Base-by-base conservation (phyloP, 35 echinoderm and acorn worm genomes). In the Holothuria glaberrima region DNA sequence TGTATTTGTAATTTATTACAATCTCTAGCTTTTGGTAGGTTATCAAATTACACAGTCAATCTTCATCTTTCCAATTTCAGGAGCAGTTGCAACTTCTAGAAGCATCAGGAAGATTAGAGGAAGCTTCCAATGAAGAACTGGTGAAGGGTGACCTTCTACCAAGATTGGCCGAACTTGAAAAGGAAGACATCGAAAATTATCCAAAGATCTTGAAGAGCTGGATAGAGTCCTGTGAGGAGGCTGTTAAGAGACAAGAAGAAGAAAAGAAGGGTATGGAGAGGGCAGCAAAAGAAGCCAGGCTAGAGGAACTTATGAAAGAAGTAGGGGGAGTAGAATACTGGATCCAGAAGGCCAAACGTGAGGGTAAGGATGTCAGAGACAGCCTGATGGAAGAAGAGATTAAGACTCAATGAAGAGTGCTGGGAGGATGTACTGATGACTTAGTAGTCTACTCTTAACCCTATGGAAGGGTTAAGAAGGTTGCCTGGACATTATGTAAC, bases 291-390 rank as follows among this genome's bases (percentile, higher is more conserved):
- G 80, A 84, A 36, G 80, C 80, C 6, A 48, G 80, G 10, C 80
- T 84, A 21, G 80, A 84, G 52, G 58, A 84, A 36, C 30, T 84
- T 3, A 25, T 84, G 54, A 48, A 84, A 54, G 80, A 84, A 20
- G 80, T 84, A 24, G 80, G 56, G 14, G 80, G 80, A 54, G 80
- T 84, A 10, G 80, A 84, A 2, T 84, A 84, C 57, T 84, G 80
- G 80, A 84, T 84, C 12, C 10, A 61, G 80, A 84, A 61, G 57
- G 80, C 80, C 9, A 60, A 29, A 17, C 4, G 13, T 2, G 80
- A 84, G 12, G 80, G 80, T 56, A 84, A 84, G 57, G 80, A 84
- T 58, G 80, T 84, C 13, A 24, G 20, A 22, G 80, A 84, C 58
- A 20, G 10, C 18, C 80, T 84, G 27, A 4, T 84, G 28, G 80